These are phyloP conservation scores for Pangasianodon gigas DNA, from an alignment of 2,113 vertebrate species.

Conservation along the genomic window DNA sequence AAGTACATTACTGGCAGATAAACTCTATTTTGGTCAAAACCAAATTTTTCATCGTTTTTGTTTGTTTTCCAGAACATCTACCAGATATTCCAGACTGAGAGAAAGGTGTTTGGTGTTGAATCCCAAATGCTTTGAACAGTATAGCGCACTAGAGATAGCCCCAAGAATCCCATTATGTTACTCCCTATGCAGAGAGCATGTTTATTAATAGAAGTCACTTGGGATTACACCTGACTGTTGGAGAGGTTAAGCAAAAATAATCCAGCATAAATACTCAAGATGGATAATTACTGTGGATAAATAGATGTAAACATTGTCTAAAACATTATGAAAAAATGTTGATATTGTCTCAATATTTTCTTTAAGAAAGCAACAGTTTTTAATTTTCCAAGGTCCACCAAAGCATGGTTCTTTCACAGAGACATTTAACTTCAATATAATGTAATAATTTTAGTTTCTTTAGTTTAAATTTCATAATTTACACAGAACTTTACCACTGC, in stretches of 20 bases:
- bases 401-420: background rate
- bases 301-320: background rate
- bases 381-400: background rate
- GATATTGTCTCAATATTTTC: background rate
- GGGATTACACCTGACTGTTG: background rate
- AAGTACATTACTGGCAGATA: background rate
- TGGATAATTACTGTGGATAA: background rate
- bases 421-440: background rate
- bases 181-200: background rate
- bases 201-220: background rate
- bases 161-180: background rate
- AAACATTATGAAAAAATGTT: background rate
- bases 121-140: background rate
- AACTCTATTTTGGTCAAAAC: background rate
- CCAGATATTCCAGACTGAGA: background rate
- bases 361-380: background rate
- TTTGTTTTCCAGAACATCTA: background rate
- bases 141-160: background rate
- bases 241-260: background rate
- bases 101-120: background rate
- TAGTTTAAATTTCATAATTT: background rate
- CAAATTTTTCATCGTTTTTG: background rate
- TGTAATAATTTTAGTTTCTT: background rate
- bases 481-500: background rate
- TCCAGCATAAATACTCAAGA: background rate